phyloP scores from a whole-genome alignment of 2,797 vertebrate genomes.

The Kryptopterus vitreolus region DNA sequence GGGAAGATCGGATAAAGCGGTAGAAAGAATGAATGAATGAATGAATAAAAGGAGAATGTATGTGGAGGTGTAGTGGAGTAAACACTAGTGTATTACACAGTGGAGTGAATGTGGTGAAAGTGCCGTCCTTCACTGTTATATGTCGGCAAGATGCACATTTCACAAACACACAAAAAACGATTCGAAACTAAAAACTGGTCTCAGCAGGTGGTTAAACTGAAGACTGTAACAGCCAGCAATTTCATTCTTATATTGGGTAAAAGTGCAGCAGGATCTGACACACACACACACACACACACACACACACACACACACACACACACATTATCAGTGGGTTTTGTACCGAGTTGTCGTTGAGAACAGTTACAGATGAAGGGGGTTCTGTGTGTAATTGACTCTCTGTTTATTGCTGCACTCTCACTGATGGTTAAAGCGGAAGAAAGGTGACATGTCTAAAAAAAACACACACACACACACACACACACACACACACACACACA shows the following conservation, averaged over 20 bases:
- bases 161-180: background rate
- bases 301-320: slow-evolving; percentile 18
- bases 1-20: no score
- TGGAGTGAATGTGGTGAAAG: no score
- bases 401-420: slow-evolving; percentile 14
- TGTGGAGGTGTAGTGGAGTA: no score
- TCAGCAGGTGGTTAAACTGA: background rate
- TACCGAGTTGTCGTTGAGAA: background rate
- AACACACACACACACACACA: no score
- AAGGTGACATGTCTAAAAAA: no score
- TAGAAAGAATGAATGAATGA: no score
- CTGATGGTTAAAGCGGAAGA: slow-evolving; percentile 9
- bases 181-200: background rate
- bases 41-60: no score
- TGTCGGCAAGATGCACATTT: background rate
- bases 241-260: background rate
- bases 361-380: slow-evolving; percentile 2
- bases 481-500: no score
- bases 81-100: no score
- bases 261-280: background rate
- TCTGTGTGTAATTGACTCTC: slow-evolving; percentile 17
- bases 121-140: no score
- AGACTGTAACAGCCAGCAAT: background rate
- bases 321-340: slow-evolving; percentile 12
- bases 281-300: slow-evolving; percentile 6